Conservation (phyloP, 2,888 invertebrate genomes). For the Heterodera filipjevi region DNA sequence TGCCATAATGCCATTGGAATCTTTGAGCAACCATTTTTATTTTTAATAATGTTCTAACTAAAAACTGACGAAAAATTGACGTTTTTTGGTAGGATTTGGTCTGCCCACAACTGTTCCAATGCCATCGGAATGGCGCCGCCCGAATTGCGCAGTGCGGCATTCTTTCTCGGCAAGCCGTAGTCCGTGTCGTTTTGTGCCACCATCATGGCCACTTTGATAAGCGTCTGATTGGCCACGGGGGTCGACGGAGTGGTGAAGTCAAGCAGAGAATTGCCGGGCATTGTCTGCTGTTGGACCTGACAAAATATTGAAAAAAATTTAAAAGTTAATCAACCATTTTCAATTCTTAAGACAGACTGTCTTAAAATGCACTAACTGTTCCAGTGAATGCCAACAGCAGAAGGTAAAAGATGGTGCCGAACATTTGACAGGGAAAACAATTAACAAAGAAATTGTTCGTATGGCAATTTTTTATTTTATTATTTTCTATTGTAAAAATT, state of each 20-base stretch:
- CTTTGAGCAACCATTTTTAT: slow-evolving; percentile 24
- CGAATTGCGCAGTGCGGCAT: slow-evolving; percentile 31
- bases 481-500: no score
- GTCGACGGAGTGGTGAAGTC: neutral
- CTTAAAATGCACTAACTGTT: no score
- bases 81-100: slow-evolving; percentile 42
- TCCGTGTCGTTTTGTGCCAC: slow-evolving; percentile 40
- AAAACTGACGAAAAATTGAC: slow-evolving; percentile 44
- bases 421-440: no score
- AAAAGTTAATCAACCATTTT: no score
- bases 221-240: slow-evolving; percentile 64
- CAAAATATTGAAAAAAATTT: no score
- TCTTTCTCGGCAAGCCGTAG: neutral
- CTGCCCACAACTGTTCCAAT: slow-evolving; percentile 43
- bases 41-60: neutral
- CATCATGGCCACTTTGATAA: slow-evolving; percentile 75
- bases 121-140: slow-evolving; percentile 53
- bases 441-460: no score
- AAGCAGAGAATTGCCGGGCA: neutral
- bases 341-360: no score
- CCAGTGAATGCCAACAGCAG: no score
- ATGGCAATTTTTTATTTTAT: no score
- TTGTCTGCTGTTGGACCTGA: neutral
- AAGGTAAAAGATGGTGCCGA: no score
- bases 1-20: slow-evolving; percentile 42